Conservation (phyloP, 2,113 vertebrate genomes). For the Spermophilus dauricus region DNA sequence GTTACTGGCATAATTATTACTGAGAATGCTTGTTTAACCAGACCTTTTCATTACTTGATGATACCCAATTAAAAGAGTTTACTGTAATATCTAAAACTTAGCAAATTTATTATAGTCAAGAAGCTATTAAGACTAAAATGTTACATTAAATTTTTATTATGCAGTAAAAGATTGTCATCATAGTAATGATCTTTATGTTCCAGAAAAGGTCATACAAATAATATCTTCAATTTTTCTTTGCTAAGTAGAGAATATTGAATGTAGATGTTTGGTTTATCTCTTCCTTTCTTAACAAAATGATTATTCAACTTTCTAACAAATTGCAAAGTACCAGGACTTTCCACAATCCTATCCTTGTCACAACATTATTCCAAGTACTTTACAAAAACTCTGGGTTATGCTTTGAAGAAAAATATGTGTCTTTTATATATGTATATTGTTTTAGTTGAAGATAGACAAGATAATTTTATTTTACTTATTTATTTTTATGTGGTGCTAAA, state of each 20-base stretch:
- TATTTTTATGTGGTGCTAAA: too few relatives aligned
- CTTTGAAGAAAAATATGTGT: not conserved
- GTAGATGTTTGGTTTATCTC: not conserved
- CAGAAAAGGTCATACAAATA: constrained; percentile 43
- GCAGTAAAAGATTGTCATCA: not conserved
- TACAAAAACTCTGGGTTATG: constrained; percentile 24
- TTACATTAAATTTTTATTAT: constrained; percentile 31
- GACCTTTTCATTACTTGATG: not conserved
- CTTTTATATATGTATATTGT: too few relatives aligned
- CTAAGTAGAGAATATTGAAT: not conserved
- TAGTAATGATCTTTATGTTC: constrained; percentile 12
- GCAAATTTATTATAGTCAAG: not conserved
- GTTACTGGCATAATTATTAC: not conserved
- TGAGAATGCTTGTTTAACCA: not conserved
- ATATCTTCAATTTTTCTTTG: constrained; percentile 50
- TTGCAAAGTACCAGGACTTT: not conserved
- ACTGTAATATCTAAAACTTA: constrained; percentile 32
- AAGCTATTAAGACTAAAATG: constrained; percentile 16
- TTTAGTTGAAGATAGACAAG: too few relatives aligned
- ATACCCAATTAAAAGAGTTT: constrained; percentile 18
- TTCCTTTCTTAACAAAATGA: not conserved
- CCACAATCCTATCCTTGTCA: constrained; percentile 19
- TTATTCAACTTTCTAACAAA: constrained; percentile 21
- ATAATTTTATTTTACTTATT: too few relatives aligned
- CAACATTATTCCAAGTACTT: constrained; percentile 1